Conservation (phyloP, 2,888 invertebrate species). For the Aphelenchoides bicaudatus region DNA sequence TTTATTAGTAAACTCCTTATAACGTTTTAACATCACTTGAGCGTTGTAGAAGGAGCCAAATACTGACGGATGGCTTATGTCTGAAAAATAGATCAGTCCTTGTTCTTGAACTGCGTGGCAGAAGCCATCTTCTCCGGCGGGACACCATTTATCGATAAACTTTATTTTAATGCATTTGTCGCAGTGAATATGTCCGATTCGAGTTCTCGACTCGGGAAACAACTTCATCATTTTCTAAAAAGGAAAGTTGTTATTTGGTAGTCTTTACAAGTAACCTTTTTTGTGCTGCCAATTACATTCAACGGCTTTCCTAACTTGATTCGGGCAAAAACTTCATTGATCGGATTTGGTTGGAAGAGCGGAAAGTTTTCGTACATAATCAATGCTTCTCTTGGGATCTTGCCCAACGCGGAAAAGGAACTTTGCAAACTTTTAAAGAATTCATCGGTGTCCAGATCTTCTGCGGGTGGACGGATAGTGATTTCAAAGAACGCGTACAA, state of each 20-base stretch:
- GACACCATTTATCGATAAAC: not conserved
- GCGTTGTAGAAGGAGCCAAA: constrained; percentile 13
- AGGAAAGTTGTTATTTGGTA: too few relatives aligned
- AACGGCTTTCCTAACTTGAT: constrained; percentile 4
- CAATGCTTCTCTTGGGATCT: constrained; percentile 11
- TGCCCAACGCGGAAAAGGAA: not conserved
- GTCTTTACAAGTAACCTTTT: too few relatives aligned
- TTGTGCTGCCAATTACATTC: not conserved
- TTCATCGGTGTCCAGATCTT: not conserved
- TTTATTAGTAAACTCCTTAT: too few relatives aligned
- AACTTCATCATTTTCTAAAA: not conserved
- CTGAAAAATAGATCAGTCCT: constrained; percentile 6
- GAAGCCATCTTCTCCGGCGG: not conserved
- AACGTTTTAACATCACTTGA: too few relatives aligned
- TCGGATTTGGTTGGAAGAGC: not conserved
- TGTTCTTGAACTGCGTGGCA: not conserved
- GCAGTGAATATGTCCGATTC: not conserved
- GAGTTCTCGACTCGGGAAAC: not conserved
- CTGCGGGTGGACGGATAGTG: not conserved
- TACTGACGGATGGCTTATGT: not conserved
- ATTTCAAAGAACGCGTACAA: constrained; percentile 3
- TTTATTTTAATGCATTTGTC: not conserved
- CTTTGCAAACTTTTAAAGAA: not conserved
- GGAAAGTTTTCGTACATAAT: not conserved
- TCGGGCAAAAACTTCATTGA: constrained; percentile 3